Conservation (phyloP, 2,888 invertebrate genomes). For the Macrosiphum euphorbiae region DNA sequence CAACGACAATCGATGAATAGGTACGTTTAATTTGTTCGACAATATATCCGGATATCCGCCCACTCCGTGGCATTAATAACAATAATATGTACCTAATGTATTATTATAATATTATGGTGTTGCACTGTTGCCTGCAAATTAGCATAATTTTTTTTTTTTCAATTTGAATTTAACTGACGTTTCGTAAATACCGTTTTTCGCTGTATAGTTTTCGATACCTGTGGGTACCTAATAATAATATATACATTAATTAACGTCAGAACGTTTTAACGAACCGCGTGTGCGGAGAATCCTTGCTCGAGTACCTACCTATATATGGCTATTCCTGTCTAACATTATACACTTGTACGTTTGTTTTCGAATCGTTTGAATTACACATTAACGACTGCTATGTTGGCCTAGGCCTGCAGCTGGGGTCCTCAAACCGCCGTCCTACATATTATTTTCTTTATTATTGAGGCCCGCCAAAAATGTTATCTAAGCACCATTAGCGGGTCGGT, state of each 20-base stretch:
- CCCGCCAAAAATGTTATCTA: no score
- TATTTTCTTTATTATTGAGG: no score
- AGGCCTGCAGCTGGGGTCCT: no score
- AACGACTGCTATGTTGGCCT: no score
- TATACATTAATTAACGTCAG: slow-evolving; percentile 29
- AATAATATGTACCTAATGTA: not conserved
- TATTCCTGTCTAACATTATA: no score
- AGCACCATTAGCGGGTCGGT: no score
- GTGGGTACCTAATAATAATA: not conserved
- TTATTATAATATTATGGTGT: not conserved
- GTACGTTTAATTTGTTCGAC: slow-evolving; percentile 30
- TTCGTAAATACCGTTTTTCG: not conserved
- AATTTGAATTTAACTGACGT: not conserved
- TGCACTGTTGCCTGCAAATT: not conserved
- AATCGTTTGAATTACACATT: no score
- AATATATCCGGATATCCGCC: slow-evolving; percentile 43
- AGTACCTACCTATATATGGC: not conserved
- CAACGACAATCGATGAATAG: slow-evolving; percentile 25
- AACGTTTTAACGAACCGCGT: not conserved
- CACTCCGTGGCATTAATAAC: not conserved
- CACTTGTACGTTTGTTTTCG: no score
- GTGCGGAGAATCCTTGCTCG: not conserved
- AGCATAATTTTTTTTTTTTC: slow-evolving; percentile 37
- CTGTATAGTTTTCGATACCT: not conserved
- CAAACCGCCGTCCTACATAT: no score